phyloP scores from a whole-genome alignment of 1,140 invertebrate genomes.

The Drosophila carrolli region DNA sequence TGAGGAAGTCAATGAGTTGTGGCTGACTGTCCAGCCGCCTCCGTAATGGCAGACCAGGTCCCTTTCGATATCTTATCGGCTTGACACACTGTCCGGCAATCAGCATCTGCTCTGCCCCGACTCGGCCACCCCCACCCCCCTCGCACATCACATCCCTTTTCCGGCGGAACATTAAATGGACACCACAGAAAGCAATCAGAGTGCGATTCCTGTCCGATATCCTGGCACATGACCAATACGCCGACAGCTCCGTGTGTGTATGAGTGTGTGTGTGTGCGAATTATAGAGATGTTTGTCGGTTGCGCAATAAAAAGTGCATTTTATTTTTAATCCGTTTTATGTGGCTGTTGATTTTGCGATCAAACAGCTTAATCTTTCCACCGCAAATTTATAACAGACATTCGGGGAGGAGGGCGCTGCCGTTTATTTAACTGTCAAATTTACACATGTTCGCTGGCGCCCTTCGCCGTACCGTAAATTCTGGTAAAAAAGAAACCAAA shows the following conservation, averaged over 20 bases:
- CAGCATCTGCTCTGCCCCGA: slow-evolving; percentile 23
- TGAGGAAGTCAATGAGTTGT: slow-evolving; percentile 25
- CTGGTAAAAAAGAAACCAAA: slow-evolving; percentile 1
- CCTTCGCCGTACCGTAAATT: slow-evolving; percentile 31
- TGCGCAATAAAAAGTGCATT: slow-evolving; percentile 49
- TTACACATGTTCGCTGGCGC: slow-evolving; percentile 60
- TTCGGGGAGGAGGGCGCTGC: neutral
- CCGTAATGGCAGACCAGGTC: neutral
- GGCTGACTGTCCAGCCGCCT: slow-evolving; percentile 8
- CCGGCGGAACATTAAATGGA: slow-evolving; percentile 65
- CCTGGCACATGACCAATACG: slow-evolving; percentile 6
- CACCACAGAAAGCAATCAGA: slow-evolving; percentile 76
- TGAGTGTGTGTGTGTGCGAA: neutral
- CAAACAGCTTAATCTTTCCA: slow-evolving; percentile 76
- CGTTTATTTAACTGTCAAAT: slow-evolving; percentile 72
- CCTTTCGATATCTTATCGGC: slow-evolving; percentile 34
- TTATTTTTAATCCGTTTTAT: slow-evolving; percentile 77
- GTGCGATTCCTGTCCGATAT: slow-evolving; percentile 51
- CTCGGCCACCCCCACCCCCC: no score
- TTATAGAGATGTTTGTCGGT: slow-evolving; percentile 40
- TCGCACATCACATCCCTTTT: neutral
- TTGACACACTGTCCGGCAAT: slow-evolving; percentile 39
- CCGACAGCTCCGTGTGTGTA: neutral
- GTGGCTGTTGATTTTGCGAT: slow-evolving; percentile 79
- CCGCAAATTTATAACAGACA: slow-evolving; percentile 69